Base-by-base conservation (phyloP, 2,888 invertebrate genomes). In the Lottia gigantea region DNA sequence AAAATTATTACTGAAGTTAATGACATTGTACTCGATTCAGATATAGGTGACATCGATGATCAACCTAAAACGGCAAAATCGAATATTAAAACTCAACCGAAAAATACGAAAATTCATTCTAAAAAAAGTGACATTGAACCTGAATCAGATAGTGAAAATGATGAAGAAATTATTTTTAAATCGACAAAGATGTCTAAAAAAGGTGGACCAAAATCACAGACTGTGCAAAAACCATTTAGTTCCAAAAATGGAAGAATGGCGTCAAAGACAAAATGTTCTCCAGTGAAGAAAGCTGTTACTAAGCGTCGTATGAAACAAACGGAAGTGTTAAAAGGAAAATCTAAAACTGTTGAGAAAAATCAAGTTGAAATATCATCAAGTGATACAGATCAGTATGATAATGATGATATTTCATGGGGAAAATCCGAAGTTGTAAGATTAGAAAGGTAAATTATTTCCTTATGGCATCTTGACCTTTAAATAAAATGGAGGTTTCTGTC, bases 341-440 rank as follows among this genome's bases (percentile, higher is more conserved):
- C 40, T 8, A 65, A 45, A 65, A 23, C 16, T 40, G 46, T 46
- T 45, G 7, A 45, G 46, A 46, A 65, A n/a, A 65, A 23, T 45
- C 40, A 19, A 31, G 11, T 40, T 2, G 46, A 45, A 45, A 14
- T 63, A 23, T 25, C 40, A 14, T 16, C 45, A 0, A 12, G 15
- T 40, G 45, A n/a, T 7, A 4, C 16, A n/a, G 31, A 16, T 40
- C 12, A n/a, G 2, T 8, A 26, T 31, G 45, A 64, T 64, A 16
- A 4, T 6, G 23, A 19, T 31, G 26, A 63, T 26, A 16, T 14
- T 15, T 6, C 14, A 19, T 69, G 69, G 69, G 64, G 64, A 15
- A 64, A 69, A 45, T 61, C 65, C 2, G 69, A 69, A 65, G 31
- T 64, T 19, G 23, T 23, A 25, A 55, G 65, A 65, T 55, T 69